A percentile compares a stretch with the other conserved stretches of the same genome.
Evolutionary conservation across 2,113 vertebrate species (phyloP).

Genomic region (Ia io): DNA sequence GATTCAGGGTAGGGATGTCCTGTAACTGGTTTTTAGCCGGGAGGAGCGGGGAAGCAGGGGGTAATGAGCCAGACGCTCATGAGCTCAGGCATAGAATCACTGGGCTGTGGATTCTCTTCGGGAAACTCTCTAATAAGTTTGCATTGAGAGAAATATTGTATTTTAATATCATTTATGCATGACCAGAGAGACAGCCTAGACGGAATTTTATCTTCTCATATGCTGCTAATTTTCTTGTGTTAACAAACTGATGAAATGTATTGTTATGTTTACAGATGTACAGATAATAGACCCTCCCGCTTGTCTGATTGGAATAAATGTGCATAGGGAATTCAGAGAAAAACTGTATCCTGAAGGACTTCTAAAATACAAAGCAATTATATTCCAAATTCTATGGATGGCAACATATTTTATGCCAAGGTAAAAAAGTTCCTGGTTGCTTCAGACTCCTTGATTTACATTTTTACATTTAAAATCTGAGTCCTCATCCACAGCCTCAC

Average conservation of each 20-base stretch:
- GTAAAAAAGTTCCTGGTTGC: background rate
- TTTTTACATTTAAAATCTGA: conserved; percentile 8
- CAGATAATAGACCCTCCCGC: background rate
- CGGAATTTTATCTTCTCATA: conserved; percentile 30
- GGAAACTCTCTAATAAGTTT: background rate
- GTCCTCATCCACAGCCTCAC: background rate
- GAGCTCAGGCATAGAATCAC: background rate
- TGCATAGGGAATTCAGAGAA: conserved; percentile 7
- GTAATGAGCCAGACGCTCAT: background rate
- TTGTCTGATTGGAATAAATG: conserved; percentile 37
- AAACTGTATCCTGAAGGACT: conserved; percentile 1
- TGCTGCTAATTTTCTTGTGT: background rate
- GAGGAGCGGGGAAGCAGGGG: no score
- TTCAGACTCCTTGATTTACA: background rate
- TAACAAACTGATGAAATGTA: conserved; percentile 26
- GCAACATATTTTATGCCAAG: background rate
- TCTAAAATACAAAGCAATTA: conserved; percentile 23
- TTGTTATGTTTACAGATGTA: conserved; percentile 42
- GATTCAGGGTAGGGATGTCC: background rate
- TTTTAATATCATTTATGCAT: conserved; percentile 15
- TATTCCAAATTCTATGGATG: background rate
- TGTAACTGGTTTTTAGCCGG: background rate
- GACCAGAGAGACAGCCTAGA: background rate
- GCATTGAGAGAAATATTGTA: conserved; percentile 21
- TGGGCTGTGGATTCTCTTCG: background rate